These are phyloP conservation scores for Salpingus planirostris DNA, from an alignment of 2,888 invertebrate species.

Conservation along the genomic window DNA sequence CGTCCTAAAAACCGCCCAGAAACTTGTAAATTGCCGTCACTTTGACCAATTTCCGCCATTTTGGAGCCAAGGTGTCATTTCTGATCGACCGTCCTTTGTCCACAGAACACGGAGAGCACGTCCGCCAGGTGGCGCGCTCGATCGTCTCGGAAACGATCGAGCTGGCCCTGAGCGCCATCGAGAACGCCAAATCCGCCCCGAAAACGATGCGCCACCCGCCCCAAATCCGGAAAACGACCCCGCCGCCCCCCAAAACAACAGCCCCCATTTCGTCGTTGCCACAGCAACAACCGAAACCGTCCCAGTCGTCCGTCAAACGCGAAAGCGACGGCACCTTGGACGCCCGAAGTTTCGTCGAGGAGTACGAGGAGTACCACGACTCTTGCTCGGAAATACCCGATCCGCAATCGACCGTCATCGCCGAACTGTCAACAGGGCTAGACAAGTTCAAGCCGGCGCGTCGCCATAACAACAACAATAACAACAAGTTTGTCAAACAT, in stretches of 20 bases:
- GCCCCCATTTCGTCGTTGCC: too few species aligned
- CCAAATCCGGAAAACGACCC: constrained; percentile 4
- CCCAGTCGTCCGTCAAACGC: too few species aligned
- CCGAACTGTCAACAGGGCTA: constrained; percentile 24
- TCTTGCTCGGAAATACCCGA: constrained; percentile 38
- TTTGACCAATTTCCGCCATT: too few species aligned
- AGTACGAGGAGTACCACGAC: constrained; percentile 40
- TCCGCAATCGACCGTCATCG: constrained; percentile 26
- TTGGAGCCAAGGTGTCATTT: too few species aligned
- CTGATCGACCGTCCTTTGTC: too few species aligned
- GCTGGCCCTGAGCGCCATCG: constrained; percentile 30
- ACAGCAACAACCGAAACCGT: too few species aligned
- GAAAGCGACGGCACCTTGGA: constrained; percentile 30
- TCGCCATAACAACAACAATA: constrained; percentile 23
- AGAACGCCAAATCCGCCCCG: constrained; percentile 27
- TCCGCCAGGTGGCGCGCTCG: constrained; percentile 7
- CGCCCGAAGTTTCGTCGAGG: constrained; percentile 39
- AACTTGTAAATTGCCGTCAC: too few species aligned
- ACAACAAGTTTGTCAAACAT: constrained; percentile 37
- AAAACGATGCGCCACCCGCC: constrained; percentile 14
- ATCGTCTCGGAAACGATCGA: constrained; percentile 32
- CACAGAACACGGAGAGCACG: background rate
- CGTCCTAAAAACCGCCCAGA: too few species aligned
- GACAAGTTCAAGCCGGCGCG: constrained; percentile 1
- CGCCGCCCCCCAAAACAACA: too few species aligned